Base-by-base conservation (phyloP, 2,888 invertebrate genomes). In the Sarcophaga rosellei region DNA sequence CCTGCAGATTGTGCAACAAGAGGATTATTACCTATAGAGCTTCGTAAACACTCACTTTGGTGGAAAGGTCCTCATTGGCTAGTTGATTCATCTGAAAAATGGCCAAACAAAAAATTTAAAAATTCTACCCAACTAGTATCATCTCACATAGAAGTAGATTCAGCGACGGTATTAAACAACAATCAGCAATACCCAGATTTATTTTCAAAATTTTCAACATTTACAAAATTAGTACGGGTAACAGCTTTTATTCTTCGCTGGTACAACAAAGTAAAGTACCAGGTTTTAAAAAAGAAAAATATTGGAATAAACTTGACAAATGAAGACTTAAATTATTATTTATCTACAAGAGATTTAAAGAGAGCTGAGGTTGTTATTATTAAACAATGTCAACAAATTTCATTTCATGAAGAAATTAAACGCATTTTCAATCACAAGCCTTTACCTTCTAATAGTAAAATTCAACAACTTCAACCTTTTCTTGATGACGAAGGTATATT, bases 391-490 rank as follows among this genome's bases (percentile, higher is more conserved):
- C 76, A 76, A 66, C 63, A 66, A 62, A 47, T 76, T 47, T 65
- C 47, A 23, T 76, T 76, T 65, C 47, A 75, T 68, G 47, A 47
- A 4, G 65, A 74, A 62, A 15, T 74, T 12, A 74, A 62, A 61
- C 53, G 44, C 11, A 45, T 53, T 53, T 25, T 17, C 20, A 47
- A 47, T 23, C 53, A 66, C n/a, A 62, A 53, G 15, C 53, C 6
- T 21, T 35, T 76, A 65, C 53, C 63, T 44, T 59, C 20, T n/a
- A 74, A 61, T 62, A 74, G 62, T 23, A 74, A 63, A 61, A 74
- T 74, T 45, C n/a, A 25, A 35, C 17, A 70, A 44, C 62, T 79
- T 12, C 47, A 70, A 11, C 85, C 81, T 25, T 85, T 88, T 66
- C 23, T 85, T 5, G 87, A 85, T 63, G 69, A 73, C 12, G 53